A percentile compares a stretch with the other conserved stretches of the same genome.
These are phyloP conservation scores for Parnassius orleans DNA, from an alignment of 2,888 invertebrate genomes.

Conservation along the genomic window DNA sequence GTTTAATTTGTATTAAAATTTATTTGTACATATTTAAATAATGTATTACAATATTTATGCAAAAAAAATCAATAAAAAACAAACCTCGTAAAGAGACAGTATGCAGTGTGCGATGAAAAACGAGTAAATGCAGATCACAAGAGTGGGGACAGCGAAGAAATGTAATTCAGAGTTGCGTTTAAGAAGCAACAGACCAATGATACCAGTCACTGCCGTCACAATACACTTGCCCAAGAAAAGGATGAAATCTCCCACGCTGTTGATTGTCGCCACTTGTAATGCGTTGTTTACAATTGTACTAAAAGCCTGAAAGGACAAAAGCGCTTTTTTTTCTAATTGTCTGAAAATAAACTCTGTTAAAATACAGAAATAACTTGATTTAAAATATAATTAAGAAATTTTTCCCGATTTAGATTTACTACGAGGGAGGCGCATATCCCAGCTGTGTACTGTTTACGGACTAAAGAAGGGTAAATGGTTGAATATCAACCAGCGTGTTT, in stretches of 20 bases:
- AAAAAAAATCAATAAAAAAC: constrained; percentile 27
- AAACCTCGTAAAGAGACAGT: constrained; percentile 95
- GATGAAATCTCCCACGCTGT: constrained; percentile 95
- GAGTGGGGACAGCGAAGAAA: constrained; percentile 92
- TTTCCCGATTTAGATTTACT: too few relatives aligned
- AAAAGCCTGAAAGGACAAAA: constrained; percentile 85
- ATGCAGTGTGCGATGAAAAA: constrained; percentile 97
- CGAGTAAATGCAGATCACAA: constrained; percentile 90
- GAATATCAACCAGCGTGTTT: too few relatives aligned
- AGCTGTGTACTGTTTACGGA: too few relatives aligned
- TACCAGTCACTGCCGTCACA: constrained; percentile 91
- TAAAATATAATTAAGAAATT: too few relatives aligned
- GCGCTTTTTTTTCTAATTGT: too few relatives aligned
- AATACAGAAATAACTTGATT: too few relatives aligned
- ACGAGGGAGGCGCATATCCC: too few relatives aligned
- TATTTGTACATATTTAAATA: too few relatives aligned
- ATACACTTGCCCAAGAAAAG: constrained; percentile 91
- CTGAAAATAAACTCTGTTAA: too few relatives aligned
- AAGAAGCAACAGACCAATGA: constrained; percentile 88
- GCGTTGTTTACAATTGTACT: constrained; percentile 90
- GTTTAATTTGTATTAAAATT: too few relatives aligned
- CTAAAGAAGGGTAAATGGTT: too few relatives aligned
- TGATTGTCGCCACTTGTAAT: constrained; percentile 94
- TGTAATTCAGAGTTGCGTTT: constrained; percentile 87
- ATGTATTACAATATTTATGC: too few relatives aligned